phyloP scores from a whole-genome alignment of 1,140 invertebrate species.

The Varroa destructor region DNA sequence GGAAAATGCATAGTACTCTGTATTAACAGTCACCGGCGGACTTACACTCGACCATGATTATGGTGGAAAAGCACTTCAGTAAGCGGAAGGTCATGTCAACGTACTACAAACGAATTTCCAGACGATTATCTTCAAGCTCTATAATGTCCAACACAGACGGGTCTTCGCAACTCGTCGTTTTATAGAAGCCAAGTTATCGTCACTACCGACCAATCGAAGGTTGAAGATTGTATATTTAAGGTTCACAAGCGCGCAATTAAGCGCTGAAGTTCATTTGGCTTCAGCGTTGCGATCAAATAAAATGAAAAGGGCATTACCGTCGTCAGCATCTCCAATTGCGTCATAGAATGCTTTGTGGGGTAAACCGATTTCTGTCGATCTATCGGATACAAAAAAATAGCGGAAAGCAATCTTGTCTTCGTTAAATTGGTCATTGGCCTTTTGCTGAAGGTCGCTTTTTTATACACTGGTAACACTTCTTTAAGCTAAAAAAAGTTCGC shows the following conservation, averaged over 20 bases:
- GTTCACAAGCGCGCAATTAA: slow-evolving; percentile 97
- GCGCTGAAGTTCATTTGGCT: slow-evolving; percentile 97
- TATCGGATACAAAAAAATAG: slow-evolving; percentile 61
- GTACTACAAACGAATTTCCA: too few relatives aligned
- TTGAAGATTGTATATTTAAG: slow-evolving; percentile 92
- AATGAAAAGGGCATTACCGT: slow-evolving; percentile 69
- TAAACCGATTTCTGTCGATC: slow-evolving; percentile 69
- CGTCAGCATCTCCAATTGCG: slow-evolving; percentile 73
- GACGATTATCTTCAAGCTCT: too few relatives aligned
- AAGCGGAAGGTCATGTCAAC: too few relatives aligned
- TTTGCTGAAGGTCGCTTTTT: slow-evolving; percentile 79
- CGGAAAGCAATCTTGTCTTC: slow-evolving; percentile 92
- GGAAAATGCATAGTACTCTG: too few relatives aligned
- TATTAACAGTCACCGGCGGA: too few relatives aligned
- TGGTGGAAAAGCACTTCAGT: too few relatives aligned
- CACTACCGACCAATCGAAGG: too few relatives aligned
- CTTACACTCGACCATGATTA: too few relatives aligned
- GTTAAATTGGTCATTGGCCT: slow-evolving; percentile 96
- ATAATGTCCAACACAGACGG: too few relatives aligned
- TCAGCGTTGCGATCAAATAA: slow-evolving; percentile 94
- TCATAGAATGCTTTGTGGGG: slow-evolving; percentile 61
- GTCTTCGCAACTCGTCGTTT: too few relatives aligned
- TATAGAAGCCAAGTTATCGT: too few relatives aligned
- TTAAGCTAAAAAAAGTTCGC: slow-evolving; percentile 33
- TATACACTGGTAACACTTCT: slow-evolving; percentile 53